These are phyloP conservation scores for Platichthys flesus DNA, from an alignment of 2,113 vertebrate genomes.

Conservation along the genomic window DNA sequence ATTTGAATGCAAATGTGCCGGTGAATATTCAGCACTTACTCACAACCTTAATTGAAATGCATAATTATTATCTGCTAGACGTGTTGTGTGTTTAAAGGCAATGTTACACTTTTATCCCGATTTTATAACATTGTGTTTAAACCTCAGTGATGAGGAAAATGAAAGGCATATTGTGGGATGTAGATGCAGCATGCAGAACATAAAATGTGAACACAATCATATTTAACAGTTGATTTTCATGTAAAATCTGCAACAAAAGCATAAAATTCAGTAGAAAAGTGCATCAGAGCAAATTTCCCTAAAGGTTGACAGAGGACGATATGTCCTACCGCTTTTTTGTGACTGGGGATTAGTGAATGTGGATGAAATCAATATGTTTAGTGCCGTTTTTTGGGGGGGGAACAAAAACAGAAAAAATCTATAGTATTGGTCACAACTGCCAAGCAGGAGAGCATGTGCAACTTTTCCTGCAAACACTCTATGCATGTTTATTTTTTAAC, in stretches of 20 bases:
- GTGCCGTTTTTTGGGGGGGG: neutral
- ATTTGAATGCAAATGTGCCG: conserved; percentile 23
- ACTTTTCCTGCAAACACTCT: neutral
- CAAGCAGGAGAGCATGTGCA: neutral
- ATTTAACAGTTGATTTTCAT: neutral
- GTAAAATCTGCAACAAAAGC: neutral
- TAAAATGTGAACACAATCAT: neutral
- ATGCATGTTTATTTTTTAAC: too few relatives aligned
- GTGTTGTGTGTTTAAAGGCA: neutral
- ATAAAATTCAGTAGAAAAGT: neutral
- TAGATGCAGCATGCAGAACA: neutral
- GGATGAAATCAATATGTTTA: neutral
- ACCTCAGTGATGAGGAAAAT: neutral
- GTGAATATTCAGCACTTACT: conserved; percentile 9
- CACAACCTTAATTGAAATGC: neutral
- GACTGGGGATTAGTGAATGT: neutral
- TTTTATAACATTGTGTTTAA: neutral
- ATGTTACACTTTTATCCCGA: neutral
- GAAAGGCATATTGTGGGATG: too few relatives aligned
- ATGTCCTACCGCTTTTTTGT: neutral
- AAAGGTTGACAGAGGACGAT: neutral
- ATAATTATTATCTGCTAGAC: neutral
- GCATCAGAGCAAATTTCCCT: neutral
- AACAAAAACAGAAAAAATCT: neutral
- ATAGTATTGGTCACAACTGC: neutral